Percentiles rank a stretch among this genome's conserved stretches.
phyloP scores from a whole-genome alignment of 2,888 invertebrate species.

The Meiosimyza decipiens region DNA sequence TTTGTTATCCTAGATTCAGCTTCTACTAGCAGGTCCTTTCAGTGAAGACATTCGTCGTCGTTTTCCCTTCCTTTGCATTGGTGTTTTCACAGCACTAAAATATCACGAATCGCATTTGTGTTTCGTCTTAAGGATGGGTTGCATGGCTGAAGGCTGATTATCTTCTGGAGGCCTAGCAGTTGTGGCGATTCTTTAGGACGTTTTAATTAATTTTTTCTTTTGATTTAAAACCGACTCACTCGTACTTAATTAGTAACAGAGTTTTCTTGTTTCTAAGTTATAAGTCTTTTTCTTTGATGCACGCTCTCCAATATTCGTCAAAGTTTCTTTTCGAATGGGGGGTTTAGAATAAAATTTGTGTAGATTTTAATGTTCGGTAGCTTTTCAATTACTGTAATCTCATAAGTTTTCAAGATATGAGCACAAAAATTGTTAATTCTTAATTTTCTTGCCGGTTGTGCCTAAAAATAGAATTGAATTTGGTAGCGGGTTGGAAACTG shows the following conservation, averaged over 20 bases:
- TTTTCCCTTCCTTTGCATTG: neutral
- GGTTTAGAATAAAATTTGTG: neutral
- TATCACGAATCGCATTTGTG: constrained; percentile 29
- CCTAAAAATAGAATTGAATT: constrained; percentile 3
- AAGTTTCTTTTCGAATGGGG: neutral
- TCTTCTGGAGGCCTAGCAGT: neutral
- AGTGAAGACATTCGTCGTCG: neutral
- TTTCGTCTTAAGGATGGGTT: neutral
- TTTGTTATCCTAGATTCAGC: constrained; percentile 18
- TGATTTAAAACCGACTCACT: neutral
- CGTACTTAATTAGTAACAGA: neutral
- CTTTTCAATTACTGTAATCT: neutral
- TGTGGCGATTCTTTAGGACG: constrained; percentile 18
- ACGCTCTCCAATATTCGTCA: constrained; percentile 28
- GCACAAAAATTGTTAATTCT: neutral
- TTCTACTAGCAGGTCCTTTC: neutral
- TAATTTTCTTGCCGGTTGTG: constrained; percentile 2
- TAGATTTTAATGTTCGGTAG: neutral
- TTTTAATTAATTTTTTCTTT: constrained; percentile 6
- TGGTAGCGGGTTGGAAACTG: constrained; percentile 4
- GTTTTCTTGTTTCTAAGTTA: neutral
- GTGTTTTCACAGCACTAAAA: constrained; percentile 32
- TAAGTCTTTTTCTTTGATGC: neutral
- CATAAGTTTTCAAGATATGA: neutral
- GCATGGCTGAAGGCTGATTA: neutral